Base-by-base conservation (phyloP, 2,888 invertebrate species). In the Andrena marginata region DNA sequence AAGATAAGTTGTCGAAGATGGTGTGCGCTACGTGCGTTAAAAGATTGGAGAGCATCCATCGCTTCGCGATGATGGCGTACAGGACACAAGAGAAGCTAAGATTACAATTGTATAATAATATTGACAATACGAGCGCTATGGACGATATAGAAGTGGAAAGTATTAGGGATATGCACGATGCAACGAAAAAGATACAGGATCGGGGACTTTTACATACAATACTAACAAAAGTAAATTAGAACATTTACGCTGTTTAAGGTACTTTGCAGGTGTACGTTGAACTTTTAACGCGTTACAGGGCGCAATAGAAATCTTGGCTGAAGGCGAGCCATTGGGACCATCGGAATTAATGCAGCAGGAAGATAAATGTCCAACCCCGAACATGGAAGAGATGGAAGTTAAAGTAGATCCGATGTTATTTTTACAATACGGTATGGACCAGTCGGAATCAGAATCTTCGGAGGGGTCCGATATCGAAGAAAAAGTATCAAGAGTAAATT, bases 371-470 rank as follows among this genome's bases (percentile, higher is more conserved):
- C 85, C 89, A 65, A 85, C 90, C 56, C 86, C 92, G n/a, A 92
- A 89, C 64, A 94, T 89, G 85, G 94, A 94, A 70, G 95, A 96
- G 94, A 95, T 97, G 95, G 96, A 97, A 94, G 95, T 97, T 0
- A 95, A 95, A 91, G 95, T 97, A 0, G 97, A 97, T 92, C 96
- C 97, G 4, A 96, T 96, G 96, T 94, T 96, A 91, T 96, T 96
- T 87, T 92, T 96, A 63, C 96, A 96, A 88, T 96, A 94, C 71
- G 93, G 95, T 85, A 94, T 95, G 80, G 95, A 95, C 83, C 94
- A 94, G 60, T 90, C 92, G 7, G 87, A 90, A 23, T 93, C 93
- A 1, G 92, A 93, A 73, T 86, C 88, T 68, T 92, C 92, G 2
- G 93, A 94, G 23, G 84, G 84, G 89, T 88, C 92, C 82, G 94